Evolutionary conservation across 1,140 invertebrate genomes (phyloP).

Genomic region (Ceratitis capitata): DNA sequence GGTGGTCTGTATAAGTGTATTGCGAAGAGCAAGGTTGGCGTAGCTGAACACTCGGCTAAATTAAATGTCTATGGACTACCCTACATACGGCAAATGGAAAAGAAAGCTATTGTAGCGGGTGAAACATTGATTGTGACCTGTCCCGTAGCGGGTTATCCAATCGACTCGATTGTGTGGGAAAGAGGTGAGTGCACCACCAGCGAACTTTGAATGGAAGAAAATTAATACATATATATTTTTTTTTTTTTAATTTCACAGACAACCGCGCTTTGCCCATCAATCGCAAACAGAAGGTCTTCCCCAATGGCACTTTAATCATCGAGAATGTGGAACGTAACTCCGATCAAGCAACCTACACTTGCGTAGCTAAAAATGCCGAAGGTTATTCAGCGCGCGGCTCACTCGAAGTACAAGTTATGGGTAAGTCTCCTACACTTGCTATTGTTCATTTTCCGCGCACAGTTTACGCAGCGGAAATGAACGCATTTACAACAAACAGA

Average conservation of each 20-base stretch:
- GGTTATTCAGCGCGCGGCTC: slow-evolving; percentile 87
- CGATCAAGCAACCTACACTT: slow-evolving; percentile 94
- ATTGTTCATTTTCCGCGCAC: not conserved
- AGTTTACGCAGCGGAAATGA: not conserved
- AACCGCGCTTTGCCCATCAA: slow-evolving; percentile 87
- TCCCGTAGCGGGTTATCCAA: slow-evolving; percentile 93
- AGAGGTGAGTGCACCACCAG: slow-evolving; percentile 68
- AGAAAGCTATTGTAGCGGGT: slow-evolving; percentile 93
- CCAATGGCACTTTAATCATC: slow-evolving; percentile 93
- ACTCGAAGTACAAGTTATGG: slow-evolving; percentile 94
- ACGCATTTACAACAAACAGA: not conserved
- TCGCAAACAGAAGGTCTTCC: slow-evolving; percentile 92
- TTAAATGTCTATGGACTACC: slow-evolving; percentile 93
- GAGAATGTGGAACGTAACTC: slow-evolving; percentile 90
- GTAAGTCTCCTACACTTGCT: slow-evolving; percentile 72
- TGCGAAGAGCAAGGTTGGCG: slow-evolving; percentile 90
- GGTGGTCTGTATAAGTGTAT: slow-evolving; percentile 93
- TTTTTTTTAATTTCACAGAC: slow-evolving; percentile 50
- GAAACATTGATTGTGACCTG: slow-evolving; percentile 89
- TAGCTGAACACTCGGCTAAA: slow-evolving; percentile 84
- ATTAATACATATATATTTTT: not conserved
- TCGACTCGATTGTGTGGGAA: slow-evolving; percentile 93
- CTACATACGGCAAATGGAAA: slow-evolving; percentile 90
- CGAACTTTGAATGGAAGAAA: not conserved
- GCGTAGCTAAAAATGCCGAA: slow-evolving; percentile 89